Base-by-base conservation (phyloP, 2,113 vertebrate genomes). In the Rhinolophus sinicus region DNA sequence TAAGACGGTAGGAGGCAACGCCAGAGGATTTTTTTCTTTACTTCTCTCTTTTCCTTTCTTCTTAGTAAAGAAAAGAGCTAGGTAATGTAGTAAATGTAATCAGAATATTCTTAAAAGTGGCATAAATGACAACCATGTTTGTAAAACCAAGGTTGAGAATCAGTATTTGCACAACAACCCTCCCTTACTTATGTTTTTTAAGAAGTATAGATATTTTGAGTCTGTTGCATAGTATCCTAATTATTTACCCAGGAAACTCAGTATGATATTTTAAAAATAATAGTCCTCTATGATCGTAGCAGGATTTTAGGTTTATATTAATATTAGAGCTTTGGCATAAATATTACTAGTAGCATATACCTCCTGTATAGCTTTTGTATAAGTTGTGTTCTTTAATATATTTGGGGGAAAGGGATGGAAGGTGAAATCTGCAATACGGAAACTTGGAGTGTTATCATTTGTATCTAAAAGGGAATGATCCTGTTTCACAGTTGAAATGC, bases 401-500 rank as follows among this genome's bases (percentile, higher is more conserved):
- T 97, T 97, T 90, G 84, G 85, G 85, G 94, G 60, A 95, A 97
- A 93, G 4, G 86, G 85, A 92, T 88, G 93, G 47, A 96, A 95
- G 95, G 97, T 95, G 97, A 98, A 98, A 97, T 97, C 98, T 98
- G 90, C 93, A 96, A 88, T 98, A 96, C 96, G 98, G 98, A 97
- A 97, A 97, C 98, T 97, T 98, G 90, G 87, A 85, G 60, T 97
- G 96, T 98, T 98, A 96, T 92, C 93, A 65, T 98, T 98, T 97
- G 94, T 98, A 90, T 98, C 97, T 98, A 95, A 97, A 98, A 98
- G 80, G 92, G 97, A 98, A 98, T 97, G 93, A 93, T 98, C 97
- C 97, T 78, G 0, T 97, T 96, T 96, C 85, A 15, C 60, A 97
- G 96, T 97, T 97, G 96, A 96, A 94, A 62, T 97, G 91, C 82